These are phyloP conservation scores for Pemphigus obesinymphae DNA, from an alignment of 1,140 invertebrate species.

Conservation along the genomic window DNA sequence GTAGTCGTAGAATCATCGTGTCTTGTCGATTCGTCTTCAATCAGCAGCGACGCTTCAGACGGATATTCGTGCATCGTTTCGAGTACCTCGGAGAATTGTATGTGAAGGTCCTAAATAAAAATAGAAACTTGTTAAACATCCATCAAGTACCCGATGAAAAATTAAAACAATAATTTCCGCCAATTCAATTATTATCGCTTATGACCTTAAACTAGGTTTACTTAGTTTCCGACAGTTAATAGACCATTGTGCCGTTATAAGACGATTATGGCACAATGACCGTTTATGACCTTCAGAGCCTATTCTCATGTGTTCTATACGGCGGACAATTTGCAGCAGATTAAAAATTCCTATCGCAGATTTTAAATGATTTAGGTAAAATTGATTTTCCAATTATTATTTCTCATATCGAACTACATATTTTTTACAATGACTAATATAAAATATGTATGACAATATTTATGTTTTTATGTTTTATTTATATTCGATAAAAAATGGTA, in stretches of 20 bases:
- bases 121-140: not conserved
- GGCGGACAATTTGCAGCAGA: not conserved
- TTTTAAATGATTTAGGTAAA: not conserved
- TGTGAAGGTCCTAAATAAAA: not conserved
- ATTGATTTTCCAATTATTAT: not conserved
- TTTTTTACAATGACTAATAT: not conserved
- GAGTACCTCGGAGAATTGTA: slow-evolving; percentile 12
- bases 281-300: not conserved
- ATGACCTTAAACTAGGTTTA: slow-evolving; percentile 5
- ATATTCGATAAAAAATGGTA: too few species aligned
- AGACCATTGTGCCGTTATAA: slow-evolving; percentile 9
- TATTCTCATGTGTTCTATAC: not conserved
- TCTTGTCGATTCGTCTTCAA: not conserved
- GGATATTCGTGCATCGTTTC: slow-evolving; percentile 33
- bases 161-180: not conserved
- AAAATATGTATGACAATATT: not conserved
- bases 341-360: not conserved
- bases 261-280: slow-evolving; percentile 20
- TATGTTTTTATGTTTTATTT: too few species aligned
- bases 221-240: not conserved
- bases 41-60: not conserved
- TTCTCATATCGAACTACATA: not conserved
- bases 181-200: not conserved
- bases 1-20: not conserved
- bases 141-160: not conserved